These are phyloP conservation scores for Mechanitis messenoides DNA, from an alignment of 2,888 invertebrate genomes.

Conservation along the genomic window DNA sequence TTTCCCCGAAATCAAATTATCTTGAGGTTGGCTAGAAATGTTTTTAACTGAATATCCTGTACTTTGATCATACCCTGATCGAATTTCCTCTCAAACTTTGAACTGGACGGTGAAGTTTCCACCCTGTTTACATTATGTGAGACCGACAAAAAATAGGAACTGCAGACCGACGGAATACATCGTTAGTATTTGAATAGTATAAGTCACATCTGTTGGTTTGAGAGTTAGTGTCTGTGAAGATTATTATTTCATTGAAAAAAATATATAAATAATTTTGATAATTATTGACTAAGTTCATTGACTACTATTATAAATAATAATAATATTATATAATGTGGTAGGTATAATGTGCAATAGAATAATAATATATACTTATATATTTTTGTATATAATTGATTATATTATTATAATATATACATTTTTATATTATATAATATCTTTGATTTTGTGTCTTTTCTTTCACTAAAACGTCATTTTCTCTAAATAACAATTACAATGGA, in stretches of 20 bases:
- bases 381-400: no score
- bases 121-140: slow-evolving; percentile 29
- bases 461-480: no score
- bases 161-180: slow-evolving; percentile 5
- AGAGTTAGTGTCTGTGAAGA: background rate
- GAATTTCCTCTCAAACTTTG: slow-evolving; percentile 53
- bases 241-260: no score
- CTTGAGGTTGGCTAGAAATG: slow-evolving; percentile 26
- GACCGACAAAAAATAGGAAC: slow-evolving; percentile 27
- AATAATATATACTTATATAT: no score
- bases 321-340: no score
- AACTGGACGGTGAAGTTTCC: slow-evolving; percentile 38
- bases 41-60: slow-evolving; percentile 35
- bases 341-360: no score
- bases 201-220: background rate
- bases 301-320: no score
- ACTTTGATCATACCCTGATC: slow-evolving; percentile 54
- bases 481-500: slow-evolving; percentile 1
- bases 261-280: no score
- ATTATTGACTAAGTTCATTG: no score
- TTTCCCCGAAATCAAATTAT: slow-evolving; percentile 22
- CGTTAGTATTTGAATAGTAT: background rate
- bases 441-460: no score
- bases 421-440: no score
- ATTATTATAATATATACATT: no score